A percentile compares a stretch with the other conserved stretches of the same genome.
These are phyloP conservation scores for Rhagium mordax DNA, from an alignment of 2,888 invertebrate genomes.

Conservation along the genomic window DNA sequence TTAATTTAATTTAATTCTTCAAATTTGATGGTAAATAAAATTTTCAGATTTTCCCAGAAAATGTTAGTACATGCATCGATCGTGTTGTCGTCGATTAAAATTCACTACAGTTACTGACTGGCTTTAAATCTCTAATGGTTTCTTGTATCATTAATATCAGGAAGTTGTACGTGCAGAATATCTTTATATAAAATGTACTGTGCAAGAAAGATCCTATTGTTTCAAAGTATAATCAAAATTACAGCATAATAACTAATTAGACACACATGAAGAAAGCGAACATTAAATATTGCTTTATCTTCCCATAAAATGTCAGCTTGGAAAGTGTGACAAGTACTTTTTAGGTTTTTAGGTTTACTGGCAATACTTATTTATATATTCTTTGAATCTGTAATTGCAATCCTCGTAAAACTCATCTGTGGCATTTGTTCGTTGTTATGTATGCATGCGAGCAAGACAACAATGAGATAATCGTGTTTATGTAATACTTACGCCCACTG, in stretches of 20 bases:
- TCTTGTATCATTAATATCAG: neutral
- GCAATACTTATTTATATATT: neutral
- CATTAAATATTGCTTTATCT: neutral
- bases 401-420: neutral
- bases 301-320: neutral
- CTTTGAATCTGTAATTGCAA: neutral
- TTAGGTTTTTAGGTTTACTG: neutral
- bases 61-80: too few relatives aligned
- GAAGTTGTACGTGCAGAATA: neutral
- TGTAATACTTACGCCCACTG: constrained; percentile 32
- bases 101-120: neutral
- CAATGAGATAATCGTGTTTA: neutral
- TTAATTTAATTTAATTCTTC: too few relatives aligned
- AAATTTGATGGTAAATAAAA: too few relatives aligned
- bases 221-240: neutral
- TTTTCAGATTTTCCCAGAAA: too few relatives aligned
- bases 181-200: neutral
- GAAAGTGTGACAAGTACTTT: neutral
- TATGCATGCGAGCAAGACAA: neutral
- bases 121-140: neutral
- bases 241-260: too few relatives aligned
- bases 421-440: neutral
- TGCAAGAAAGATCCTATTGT: too few relatives aligned
- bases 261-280: too few relatives aligned
- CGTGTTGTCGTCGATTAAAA: neutral